These are phyloP conservation scores for Yponomeuta sedellus DNA, from an alignment of 2,888 invertebrate species.

Conservation along the genomic window DNA sequence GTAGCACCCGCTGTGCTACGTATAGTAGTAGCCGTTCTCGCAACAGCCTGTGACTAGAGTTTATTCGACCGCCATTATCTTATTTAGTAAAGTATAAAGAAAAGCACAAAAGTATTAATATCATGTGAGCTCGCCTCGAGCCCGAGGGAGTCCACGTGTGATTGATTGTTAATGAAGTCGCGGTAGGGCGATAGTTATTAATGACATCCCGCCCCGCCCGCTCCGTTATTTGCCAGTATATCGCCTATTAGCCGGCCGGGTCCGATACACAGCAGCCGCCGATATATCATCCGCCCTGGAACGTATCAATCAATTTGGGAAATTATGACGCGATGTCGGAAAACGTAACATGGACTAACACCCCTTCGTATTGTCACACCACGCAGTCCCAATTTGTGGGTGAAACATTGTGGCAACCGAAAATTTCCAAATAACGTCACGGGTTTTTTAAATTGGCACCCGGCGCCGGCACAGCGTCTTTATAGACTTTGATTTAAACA, in stretches of 20 bases:
- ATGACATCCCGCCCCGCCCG: conserved; percentile 58
- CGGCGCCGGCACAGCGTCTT: conserved; percentile 33
- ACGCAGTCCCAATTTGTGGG: neutral
- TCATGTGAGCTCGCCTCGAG: conserved; percentile 30
- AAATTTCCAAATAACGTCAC: neutral
- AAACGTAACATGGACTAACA: conserved; percentile 26
- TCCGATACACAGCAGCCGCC: conserved; percentile 47
- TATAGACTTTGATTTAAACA: conserved; percentile 73
- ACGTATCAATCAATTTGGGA: conserved; percentile 68
- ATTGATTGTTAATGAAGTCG: conserved; percentile 74
- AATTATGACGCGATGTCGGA: conserved; percentile 46
- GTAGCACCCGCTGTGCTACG: conserved; percentile 15
- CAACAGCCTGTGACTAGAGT: neutral
- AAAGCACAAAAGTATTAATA: neutral
- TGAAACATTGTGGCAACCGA: neutral
- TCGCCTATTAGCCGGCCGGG: conserved; percentile 32
- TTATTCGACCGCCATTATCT: neutral
- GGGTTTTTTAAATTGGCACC: neutral
- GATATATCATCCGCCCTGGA: conserved; percentile 59
- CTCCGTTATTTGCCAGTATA: conserved; percentile 51
- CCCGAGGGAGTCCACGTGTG: conserved; percentile 48
- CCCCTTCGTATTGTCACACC: conserved; percentile 34
- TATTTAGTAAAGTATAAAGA: neutral
- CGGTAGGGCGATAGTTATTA: conserved; percentile 67
- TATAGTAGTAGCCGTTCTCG: conserved; percentile 14